phyloP scores from a whole-genome alignment of 2,888 invertebrate species.

The Quadroppia sp. region DNA sequence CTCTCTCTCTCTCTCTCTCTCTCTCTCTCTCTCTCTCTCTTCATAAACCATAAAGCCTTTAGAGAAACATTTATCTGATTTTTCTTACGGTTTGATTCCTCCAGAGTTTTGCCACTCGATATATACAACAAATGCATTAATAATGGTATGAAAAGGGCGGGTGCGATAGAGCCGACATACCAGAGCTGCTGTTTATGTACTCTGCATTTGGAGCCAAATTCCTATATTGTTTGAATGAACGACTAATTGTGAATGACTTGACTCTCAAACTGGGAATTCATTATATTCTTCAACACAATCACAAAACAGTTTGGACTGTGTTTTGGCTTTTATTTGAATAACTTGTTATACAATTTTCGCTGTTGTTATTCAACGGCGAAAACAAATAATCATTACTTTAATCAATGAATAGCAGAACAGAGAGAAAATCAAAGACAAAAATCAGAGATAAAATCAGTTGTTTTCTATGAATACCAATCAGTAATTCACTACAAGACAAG shows the following conservation, averaged over 20 bases:
- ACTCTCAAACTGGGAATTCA: not conserved
- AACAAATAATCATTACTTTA: not conserved
- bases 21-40: no score
- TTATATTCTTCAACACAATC: not conserved
- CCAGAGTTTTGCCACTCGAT: conserved; percentile 7
- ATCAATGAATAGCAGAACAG: not conserved
- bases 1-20: no score
- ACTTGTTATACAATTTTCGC: not conserved
- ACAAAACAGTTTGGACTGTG: not conserved
- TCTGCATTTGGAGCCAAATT: not conserved
- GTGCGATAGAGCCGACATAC: not conserved
- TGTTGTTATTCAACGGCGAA: not conserved
- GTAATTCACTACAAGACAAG: not conserved
- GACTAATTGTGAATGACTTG: conserved; percentile 1
- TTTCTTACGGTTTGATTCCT: not conserved
- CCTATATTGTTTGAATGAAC: not conserved
- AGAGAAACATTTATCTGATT: conserved; percentile 23
- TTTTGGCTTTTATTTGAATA: not conserved
- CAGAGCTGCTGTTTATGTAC: not conserved
- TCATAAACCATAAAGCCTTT: not conserved
- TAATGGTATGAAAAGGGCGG: not conserved
- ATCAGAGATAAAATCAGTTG: not conserved
- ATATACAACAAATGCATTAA: conserved; percentile 17
- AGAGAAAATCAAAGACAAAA: not conserved
- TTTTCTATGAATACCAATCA: not conserved